phyloP scores from a whole-genome alignment of 2,888 invertebrate species.

The Pyrrhosoma nymphula region DNA sequence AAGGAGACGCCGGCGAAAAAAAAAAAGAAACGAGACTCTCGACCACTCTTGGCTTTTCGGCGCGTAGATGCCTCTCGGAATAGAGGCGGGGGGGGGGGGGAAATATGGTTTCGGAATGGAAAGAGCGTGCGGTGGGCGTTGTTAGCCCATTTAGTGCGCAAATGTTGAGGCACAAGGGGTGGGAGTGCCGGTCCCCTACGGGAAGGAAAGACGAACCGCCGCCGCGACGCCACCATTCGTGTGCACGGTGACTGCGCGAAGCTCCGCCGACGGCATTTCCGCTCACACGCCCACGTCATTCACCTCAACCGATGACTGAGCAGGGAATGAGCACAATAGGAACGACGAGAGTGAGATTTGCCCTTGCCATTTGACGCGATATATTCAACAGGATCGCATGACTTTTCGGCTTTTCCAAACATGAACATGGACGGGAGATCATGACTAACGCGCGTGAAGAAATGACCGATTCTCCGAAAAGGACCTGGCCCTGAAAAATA shows the following conservation, averaged over 20 bases:
- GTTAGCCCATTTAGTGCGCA: slow-evolving; percentile 60
- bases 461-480: no score
- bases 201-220: slow-evolving; percentile 1
- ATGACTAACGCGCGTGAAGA: no score
- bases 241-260: slow-evolving; percentile 40
- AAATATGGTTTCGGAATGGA: neutral
- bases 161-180: slow-evolving; percentile 1
- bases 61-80: neutral
- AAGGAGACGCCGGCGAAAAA: slow-evolving; percentile 26
- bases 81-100: neutral
- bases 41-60: slow-evolving; percentile 31
- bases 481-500: no score
- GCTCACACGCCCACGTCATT: slow-evolving; percentile 50
- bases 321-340: neutral
- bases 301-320: slow-evolving; percentile 18
- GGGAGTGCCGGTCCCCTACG: no score
- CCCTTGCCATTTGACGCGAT: neutral
- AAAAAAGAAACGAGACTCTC: neutral
- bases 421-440: no score
- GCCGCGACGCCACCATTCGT: no score
- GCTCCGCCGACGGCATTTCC: slow-evolving; percentile 44
- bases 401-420: no score
- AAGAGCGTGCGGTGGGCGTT: slow-evolving; percentile 42
- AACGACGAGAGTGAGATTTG: neutral
- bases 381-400: neutral